phyloP scores from a whole-genome alignment of 2,113 vertebrate species.

The Acrocephalus arundinaceus region DNA sequence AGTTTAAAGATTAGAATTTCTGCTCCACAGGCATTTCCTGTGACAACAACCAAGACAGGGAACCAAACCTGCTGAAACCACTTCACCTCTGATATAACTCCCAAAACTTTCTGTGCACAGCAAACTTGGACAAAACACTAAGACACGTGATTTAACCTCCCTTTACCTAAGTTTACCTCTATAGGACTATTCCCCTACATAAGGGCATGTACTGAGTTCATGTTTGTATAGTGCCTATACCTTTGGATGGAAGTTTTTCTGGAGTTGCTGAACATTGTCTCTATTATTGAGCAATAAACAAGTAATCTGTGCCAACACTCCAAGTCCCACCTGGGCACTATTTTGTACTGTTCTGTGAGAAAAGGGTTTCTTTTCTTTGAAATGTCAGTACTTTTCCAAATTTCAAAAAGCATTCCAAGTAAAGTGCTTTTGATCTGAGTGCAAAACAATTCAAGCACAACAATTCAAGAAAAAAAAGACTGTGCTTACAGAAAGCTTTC shows the following conservation, averaged over 20 bases:
- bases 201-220: neutral
- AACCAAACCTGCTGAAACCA: neutral
- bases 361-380: neutral
- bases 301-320: neutral
- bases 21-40: neutral
- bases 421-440: neutral
- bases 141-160: neutral
- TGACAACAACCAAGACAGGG: neutral
- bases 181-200: neutral
- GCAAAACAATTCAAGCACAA: constrained; percentile 9
- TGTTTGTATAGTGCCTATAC: neutral
- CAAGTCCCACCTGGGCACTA: neutral
- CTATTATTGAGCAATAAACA: constrained; percentile 15
- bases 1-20: neutral
- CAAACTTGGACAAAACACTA: neutral
- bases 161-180: neutral
- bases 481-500: neutral
- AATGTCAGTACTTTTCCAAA: neutral
- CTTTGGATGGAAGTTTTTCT: neutral
- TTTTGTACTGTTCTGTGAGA: neutral
- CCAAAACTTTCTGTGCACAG: neutral
- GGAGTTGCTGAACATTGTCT: neutral
- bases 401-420: neutral
- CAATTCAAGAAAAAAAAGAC: neutral
- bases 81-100: neutral